A percentile compares a stretch with the other conserved stretches of the same genome.
Evolutionary conservation across 1,140 invertebrate species (phyloP).

Genomic region (Lucilia cuprina): DNA sequence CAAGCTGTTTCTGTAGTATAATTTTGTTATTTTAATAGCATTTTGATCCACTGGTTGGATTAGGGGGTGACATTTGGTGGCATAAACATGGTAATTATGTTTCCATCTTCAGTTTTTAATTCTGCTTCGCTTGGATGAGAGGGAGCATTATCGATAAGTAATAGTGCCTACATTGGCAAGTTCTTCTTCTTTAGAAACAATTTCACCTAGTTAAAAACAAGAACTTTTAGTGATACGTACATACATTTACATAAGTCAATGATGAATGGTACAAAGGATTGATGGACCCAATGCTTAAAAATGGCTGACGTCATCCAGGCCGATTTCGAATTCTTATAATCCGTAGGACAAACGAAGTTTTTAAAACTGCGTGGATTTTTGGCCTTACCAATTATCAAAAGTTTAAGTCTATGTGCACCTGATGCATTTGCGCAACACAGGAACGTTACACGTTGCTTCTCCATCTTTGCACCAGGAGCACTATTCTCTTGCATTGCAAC

Average conservation of each 20-base stretch:
- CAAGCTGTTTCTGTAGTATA: too few species aligned
- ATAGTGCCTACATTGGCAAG: constrained; percentile 17
- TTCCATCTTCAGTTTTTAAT: too few species aligned
- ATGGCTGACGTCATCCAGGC: constrained; percentile 5
- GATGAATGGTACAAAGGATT: constrained; percentile 1
- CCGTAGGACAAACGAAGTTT: constrained; percentile 1
- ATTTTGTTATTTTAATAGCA: too few species aligned
- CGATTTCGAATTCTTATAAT: constrained; percentile 22
- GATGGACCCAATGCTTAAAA: constrained; percentile 25
- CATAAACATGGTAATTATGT: too few species aligned
- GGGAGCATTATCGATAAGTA: too few species aligned
- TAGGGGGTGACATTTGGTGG: too few species aligned
- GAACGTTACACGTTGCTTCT: constrained; percentile 26
- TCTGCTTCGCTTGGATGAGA: too few species aligned
- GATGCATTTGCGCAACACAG: constrained; percentile 28
- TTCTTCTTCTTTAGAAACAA: constrained; percentile 18
- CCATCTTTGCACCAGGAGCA: constrained; percentile 45
- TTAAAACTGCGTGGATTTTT: constrained; percentile 44
- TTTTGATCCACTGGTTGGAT: too few species aligned
- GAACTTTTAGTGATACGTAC: not conserved
- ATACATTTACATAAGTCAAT: not conserved
- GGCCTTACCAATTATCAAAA: constrained; percentile 50
- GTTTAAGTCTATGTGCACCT: not conserved
- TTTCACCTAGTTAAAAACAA: not conserved
- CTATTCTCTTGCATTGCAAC: constrained; percentile 47